Conservation (phyloP, 1,140 invertebrate genomes). For the Proctacanthus coquilletti region DNA sequence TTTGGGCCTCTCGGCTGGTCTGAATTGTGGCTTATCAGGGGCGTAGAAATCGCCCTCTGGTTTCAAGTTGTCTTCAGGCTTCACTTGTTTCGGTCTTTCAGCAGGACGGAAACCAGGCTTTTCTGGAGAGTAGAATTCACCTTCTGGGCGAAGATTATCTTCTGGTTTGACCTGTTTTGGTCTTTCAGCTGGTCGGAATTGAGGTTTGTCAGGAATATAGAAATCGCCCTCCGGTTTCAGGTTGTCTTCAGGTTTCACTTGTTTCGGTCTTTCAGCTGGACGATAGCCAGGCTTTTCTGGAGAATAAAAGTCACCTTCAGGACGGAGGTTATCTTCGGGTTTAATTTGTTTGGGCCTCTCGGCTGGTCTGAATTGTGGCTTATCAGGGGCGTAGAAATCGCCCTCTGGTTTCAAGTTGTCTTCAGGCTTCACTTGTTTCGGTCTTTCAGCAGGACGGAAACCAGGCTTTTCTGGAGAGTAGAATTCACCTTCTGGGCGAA, state of each 20-base stretch:
- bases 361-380: constrained; percentile 20
- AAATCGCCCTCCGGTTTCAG: constrained; percentile 41
- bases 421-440: constrained; percentile 21
- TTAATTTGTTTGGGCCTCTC: constrained; percentile 23
- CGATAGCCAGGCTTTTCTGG: constrained; percentile 35
- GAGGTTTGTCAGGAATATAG: constrained; percentile 30
- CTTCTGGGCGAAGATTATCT: constrained; percentile 43
- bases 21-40: constrained; percentile 15
- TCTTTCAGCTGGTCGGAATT: constrained; percentile 33
- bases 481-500: constrained; percentile 45
- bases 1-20: constrained; percentile 31
- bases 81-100: constrained; percentile 37
- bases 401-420: constrained; percentile 37
- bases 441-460: constrained; percentile 30
- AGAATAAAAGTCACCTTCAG: constrained; percentile 39
- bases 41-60: constrained; percentile 42
- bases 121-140: constrained; percentile 31
- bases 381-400: constrained; percentile 30
- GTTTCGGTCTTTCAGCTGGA: constrained; percentile 39
- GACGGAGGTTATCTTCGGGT: constrained; percentile 27
- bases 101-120: constrained; percentile 24
- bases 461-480: constrained; percentile 21
- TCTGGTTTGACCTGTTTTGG: constrained; percentile 32
- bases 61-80: constrained; percentile 39
- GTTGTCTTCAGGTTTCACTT: constrained; percentile 43